phyloP scores from a whole-genome alignment of 2,888 invertebrate genomes.

The Theretra japonica region DNA sequence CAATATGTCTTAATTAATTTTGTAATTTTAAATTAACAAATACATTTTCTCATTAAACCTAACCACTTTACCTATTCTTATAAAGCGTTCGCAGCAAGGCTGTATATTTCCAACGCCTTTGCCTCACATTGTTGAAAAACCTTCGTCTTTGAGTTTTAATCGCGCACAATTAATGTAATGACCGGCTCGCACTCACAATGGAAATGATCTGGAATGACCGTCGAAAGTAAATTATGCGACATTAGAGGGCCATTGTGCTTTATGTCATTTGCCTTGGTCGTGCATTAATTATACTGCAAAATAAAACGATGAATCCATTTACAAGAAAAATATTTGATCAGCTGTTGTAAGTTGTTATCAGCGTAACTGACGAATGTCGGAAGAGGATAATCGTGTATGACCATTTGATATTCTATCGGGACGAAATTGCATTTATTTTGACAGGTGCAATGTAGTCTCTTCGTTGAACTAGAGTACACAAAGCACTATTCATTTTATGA shows the following conservation, averaged over 20 bases:
- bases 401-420: too few relatives aligned
- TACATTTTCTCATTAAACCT: too few relatives aligned
- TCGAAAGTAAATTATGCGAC: not conserved
- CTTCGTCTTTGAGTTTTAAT: conserved; percentile 21
- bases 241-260: conserved; percentile 18
- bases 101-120: not conserved
- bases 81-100: not conserved
- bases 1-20: too few relatives aligned
- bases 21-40: too few relatives aligned
- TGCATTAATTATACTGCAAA: not conserved
- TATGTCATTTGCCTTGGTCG: not conserved
- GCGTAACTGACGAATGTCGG: too few relatives aligned
- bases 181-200: not conserved
- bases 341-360: too few relatives aligned
- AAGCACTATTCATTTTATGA: too few relatives aligned
- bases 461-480: too few relatives aligned
- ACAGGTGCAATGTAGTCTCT: too few relatives aligned
- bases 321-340: not conserved
- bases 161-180: conserved; percentile 23
- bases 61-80: too few relatives aligned
- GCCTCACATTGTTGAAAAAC: conserved; percentile 3
- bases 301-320: not conserved
- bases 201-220: conserved; percentile 5
- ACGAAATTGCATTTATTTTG: too few relatives aligned
- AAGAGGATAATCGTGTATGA: too few relatives aligned